A percentile compares a stretch with the other conserved stretches of the same genome.
phyloP scores from a whole-genome alignment of 2,113 vertebrate genomes.

The Ciconia boyciana region DNA sequence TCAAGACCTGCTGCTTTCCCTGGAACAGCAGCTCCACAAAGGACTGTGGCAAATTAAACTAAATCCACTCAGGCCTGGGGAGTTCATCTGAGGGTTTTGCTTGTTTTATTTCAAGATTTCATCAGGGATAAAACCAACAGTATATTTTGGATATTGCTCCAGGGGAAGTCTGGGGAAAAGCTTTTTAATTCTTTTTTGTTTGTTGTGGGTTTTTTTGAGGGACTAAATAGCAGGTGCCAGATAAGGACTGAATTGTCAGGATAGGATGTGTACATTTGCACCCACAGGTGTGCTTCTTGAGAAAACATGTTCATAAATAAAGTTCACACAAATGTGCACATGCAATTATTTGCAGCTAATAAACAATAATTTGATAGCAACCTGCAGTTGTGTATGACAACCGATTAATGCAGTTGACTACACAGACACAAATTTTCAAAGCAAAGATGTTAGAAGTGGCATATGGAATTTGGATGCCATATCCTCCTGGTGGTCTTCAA shows the following conservation, averaged over 20 bases:
- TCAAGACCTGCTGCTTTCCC: conserved; percentile 72
- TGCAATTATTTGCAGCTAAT: background rate
- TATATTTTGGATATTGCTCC: background rate
- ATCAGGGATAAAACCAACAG: background rate
- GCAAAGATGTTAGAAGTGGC: background rate
- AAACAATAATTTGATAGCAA: background rate
- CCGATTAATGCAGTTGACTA: background rate
- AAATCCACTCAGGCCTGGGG: background rate
- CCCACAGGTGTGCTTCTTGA: background rate
- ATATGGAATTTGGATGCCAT: background rate
- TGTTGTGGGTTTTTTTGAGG: background rate
- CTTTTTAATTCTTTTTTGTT: background rate
- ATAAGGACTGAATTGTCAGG: background rate
- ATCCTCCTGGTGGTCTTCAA: background rate
- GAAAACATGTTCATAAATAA: background rate
- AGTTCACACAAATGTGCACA: background rate
- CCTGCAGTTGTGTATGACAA: background rate
- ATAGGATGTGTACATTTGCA: background rate
- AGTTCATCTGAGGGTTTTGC: conserved; percentile 10
- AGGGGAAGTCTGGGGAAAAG: background rate
- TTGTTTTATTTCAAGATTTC: conserved; percentile 27
- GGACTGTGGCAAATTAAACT: conserved; percentile 63
- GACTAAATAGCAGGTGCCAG: background rate
- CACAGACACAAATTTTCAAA: background rate
- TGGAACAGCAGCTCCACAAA: conserved; percentile 61